Percentiles rank a stretch among this genome's conserved stretches.
Evolutionary conservation across 2,888 invertebrate species (phyloP).

Genomic region (Agrochola litura): DNA sequence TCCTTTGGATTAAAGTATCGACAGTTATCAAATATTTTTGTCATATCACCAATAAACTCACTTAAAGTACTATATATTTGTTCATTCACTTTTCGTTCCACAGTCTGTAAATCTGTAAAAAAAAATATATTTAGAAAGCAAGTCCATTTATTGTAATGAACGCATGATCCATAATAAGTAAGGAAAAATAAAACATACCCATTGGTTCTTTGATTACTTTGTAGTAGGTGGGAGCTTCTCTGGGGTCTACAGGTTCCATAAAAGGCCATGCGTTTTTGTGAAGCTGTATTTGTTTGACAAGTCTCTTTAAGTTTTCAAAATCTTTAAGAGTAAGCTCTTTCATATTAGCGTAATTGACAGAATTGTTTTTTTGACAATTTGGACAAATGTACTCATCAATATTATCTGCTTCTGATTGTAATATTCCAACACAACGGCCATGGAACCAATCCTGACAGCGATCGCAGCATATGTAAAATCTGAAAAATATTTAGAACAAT

Average conservation of each 20-base stretch:
- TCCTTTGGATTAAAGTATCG: constrained; percentile 99
- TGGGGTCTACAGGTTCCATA: constrained; percentile 98
- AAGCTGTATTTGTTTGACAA: constrained; percentile 97
- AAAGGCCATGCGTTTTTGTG: constrained; percentile 99
- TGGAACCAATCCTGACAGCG: constrained; percentile 99
- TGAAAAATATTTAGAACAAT: constrained; percentile 79
- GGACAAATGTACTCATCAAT: constrained; percentile 99
- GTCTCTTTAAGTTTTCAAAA: constrained; percentile 95
- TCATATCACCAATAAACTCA: constrained; percentile 99
- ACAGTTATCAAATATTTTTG: constrained; percentile 99
- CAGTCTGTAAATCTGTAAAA: constrained; percentile 96
- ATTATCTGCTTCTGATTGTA: constrained; percentile 97
- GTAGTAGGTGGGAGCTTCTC: constrained; percentile 99
- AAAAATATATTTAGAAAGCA: constrained; percentile 31
- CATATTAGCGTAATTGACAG: constrained; percentile 97
- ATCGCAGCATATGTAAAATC: constrained; percentile 99
- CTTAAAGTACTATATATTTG: constrained; percentile 96
- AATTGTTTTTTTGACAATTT: constrained; percentile 97
- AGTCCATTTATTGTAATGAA: not conserved
- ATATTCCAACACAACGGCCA: constrained; percentile 98
- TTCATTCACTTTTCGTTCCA: constrained; percentile 96
- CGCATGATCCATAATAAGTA: not conserved
- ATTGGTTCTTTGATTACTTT: constrained; percentile 98
- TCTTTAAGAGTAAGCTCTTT: constrained; percentile 95
- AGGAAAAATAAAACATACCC: constrained; percentile 92